Evolutionary conservation across 2,888 invertebrate genomes (phyloP).

Genomic region (Lepidonotus clava): DNA sequence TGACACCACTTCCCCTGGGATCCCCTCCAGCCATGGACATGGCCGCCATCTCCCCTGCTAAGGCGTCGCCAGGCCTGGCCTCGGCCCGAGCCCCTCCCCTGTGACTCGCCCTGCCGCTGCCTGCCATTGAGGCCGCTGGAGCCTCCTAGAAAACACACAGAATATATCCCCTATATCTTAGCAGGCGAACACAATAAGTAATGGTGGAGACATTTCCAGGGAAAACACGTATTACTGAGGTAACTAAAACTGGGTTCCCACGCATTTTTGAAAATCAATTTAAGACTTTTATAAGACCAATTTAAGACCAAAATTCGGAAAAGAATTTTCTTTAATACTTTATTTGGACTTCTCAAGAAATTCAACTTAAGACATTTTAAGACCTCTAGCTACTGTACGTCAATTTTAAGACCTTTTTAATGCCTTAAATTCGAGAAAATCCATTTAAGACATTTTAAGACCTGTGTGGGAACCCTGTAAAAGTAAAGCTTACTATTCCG

Average conservation of each 20-base stretch:
- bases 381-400: too few relatives aligned
- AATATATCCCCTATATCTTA: not conserved
- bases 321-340: too few relatives aligned
- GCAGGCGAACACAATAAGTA: not conserved
- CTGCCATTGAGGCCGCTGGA: conserved; percentile 58
- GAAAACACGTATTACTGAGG: not conserved
- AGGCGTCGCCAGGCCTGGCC: conserved; percentile 66
- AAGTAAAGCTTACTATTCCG: too few relatives aligned
- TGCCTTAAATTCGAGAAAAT: too few relatives aligned
- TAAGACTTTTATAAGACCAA: not conserved
- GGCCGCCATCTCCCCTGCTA: conserved; percentile 66
- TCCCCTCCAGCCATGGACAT: conserved; percentile 66
- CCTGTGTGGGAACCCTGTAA: too few relatives aligned
- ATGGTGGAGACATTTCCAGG: not conserved
- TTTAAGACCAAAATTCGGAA: not conserved
- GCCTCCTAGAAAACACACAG: not conserved
- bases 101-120: conserved; percentile 73
- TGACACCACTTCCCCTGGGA: conserved; percentile 56
- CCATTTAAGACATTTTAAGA: too few relatives aligned
- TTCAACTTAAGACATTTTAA: too few relatives aligned
- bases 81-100: conserved; percentile 71
- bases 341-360: too few relatives aligned
- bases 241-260: not conserved
- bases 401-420: too few relatives aligned
- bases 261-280: not conserved